These are phyloP conservation scores for Lepidocyrtinus sp. DNA, from an alignment of 2,888 invertebrate species.

Conservation along the genomic window DNA sequence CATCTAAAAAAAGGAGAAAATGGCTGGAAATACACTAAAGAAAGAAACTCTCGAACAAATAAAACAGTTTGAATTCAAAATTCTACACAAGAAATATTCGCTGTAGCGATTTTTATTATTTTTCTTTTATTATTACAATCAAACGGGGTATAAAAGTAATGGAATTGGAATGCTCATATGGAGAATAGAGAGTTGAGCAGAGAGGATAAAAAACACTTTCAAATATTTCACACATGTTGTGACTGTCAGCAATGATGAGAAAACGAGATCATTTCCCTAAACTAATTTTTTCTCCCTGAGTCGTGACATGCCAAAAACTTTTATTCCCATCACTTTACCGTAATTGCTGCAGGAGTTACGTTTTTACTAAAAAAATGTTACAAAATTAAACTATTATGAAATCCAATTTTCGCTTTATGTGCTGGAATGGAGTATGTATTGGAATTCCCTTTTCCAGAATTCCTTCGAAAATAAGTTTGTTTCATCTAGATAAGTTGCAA, in stretches of 20 bases:
- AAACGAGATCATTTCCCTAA: constrained; percentile 27
- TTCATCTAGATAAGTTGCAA: no score
- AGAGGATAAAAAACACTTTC: background rate
- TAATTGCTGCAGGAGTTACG: background rate
- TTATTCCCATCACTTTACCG: no score
- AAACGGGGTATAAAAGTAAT: constrained; percentile 17
- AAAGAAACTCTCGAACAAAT: background rate
- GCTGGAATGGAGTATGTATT: no score
- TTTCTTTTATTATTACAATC: constrained; percentile 25
- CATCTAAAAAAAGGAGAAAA: background rate
- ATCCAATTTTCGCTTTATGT: background rate
- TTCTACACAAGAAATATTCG: background rate
- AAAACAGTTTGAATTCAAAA: background rate
- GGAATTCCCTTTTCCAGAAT: no score
- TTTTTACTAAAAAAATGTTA: background rate
- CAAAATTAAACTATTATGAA: constrained; percentile 2
- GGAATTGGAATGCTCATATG: constrained; percentile 15
- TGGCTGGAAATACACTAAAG: background rate
- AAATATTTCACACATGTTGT: constrained; percentile 13
- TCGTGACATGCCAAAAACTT: constrained; percentile 11
- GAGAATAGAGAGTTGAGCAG: background rate
- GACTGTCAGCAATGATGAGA: background rate
- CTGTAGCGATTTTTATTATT: constrained; percentile 12
- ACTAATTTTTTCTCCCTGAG: constrained; percentile 3
- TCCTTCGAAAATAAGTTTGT: no score